Conservation (phyloP, 2,113 vertebrate genomes). For the Prinia subflava region DNA sequence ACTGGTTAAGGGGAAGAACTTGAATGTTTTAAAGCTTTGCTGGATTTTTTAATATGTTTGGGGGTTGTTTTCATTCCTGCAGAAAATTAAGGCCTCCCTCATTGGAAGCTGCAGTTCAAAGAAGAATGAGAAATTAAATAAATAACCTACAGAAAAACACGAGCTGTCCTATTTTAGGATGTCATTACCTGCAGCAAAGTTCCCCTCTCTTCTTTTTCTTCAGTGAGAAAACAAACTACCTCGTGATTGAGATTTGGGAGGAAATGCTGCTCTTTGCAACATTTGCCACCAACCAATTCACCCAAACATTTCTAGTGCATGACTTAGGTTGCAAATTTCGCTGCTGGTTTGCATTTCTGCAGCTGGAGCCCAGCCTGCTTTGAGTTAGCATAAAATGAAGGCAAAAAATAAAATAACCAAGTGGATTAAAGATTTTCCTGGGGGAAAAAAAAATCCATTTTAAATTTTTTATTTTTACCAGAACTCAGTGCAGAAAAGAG, state of each 20-base stretch:
- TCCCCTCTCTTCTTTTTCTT: neutral
- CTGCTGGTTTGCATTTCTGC: neutral
- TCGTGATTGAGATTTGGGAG: constrained; percentile 6
- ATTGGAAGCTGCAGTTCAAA: neutral
- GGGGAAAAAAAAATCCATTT: neutral
- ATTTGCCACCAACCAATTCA: neutral
- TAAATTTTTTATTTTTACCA: neutral
- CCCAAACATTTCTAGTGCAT: neutral
- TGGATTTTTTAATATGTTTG: neutral
- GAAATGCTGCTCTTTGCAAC: constrained; percentile 43
- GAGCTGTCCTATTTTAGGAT: constrained; percentile 15
- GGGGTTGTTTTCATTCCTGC: neutral
- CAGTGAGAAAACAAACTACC: neutral
- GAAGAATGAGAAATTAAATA: neutral
- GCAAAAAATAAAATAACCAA: neutral
- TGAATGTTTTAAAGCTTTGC: neutral
- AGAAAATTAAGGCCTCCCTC: neutral
- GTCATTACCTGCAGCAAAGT: constrained; percentile 14
- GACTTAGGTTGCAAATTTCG: neutral
- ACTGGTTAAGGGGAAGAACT: neutral
- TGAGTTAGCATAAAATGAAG: neutral
- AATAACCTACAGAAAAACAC: neutral
- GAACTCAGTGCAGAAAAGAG: neutral
- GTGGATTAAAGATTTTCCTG: neutral
- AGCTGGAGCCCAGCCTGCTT: neutral